Evolutionary conservation across 30 jellyfish, hydroid and myxozoan species (phyloP).

Genomic region (Sanderia malayensis): DNA sequence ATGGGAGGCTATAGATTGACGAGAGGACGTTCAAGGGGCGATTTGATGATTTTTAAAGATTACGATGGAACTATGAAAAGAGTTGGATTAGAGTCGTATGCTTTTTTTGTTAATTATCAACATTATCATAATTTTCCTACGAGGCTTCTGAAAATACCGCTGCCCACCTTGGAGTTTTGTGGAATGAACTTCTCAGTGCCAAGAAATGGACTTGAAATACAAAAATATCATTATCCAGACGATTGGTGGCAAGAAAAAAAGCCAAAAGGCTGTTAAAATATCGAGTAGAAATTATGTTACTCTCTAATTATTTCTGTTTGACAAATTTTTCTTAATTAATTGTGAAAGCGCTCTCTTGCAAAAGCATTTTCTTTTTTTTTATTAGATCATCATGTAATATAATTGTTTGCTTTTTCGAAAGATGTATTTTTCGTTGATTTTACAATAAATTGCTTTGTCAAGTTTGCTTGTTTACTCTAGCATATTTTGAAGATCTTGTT

Average conservation of each 20-base stretch:
- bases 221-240: slow-evolving; percentile 66
- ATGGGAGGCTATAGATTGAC: slow-evolving; percentile 79
- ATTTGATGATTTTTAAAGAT: slow-evolving; percentile 66
- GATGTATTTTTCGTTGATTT: too few species aligned
- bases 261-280: slow-evolving; percentile 91
- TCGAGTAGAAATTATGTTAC: too few species aligned
- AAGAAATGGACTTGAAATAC: slow-evolving; percentile 75
- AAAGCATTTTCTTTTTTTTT: too few species aligned
- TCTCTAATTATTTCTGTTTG: too few species aligned
- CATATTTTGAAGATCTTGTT: too few species aligned
- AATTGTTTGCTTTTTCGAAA: too few species aligned
- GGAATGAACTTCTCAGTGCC: slow-evolving; percentile 75
- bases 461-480: too few species aligned
- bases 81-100: slow-evolving; percentile 84
- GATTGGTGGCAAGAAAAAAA: slow-evolving; percentile 86
- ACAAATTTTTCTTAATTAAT: too few species aligned
- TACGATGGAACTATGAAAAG: slow-evolving; percentile 64
- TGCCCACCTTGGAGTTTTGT: slow-evolving; percentile 61
- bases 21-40: slow-evolving; percentile 75
- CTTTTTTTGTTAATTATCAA: slow-evolving; percentile 63
- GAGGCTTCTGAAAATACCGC: slow-evolving; percentile 53
- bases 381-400: too few species aligned
- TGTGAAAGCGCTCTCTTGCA: too few species aligned
- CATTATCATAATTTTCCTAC: slow-evolving; percentile 76
- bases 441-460: too few species aligned